Conservation (phyloP, 1,140 invertebrate genomes). For the Bathynomus jamesi region DNA sequence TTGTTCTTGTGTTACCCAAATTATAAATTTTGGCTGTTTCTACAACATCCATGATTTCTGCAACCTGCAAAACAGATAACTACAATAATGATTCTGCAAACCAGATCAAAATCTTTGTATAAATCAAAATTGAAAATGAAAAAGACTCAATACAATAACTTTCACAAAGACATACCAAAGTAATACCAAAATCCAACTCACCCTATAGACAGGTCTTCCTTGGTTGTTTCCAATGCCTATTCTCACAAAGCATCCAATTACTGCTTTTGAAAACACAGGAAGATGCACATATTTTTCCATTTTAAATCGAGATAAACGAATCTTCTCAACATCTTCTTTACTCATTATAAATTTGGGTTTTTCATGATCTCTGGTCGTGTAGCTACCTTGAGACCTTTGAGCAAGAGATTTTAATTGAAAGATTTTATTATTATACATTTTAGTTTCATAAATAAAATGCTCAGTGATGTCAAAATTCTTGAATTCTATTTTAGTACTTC, state of each 20-base stretch:
- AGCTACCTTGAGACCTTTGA: conserved; percentile 30
- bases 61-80: conserved; percentile 42
- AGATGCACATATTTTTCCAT: conserved; percentile 88
- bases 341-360: conserved; percentile 52
- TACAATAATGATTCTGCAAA: too few species aligned
- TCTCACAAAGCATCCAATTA: conserved; percentile 86
- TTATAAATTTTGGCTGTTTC: conserved; percentile 94
- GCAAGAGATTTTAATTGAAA: too few species aligned
- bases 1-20: conserved; percentile 81
- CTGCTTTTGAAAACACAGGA: conserved; percentile 86
- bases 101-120: too few species aligned
- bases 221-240: conserved; percentile 89
- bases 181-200: conserved; percentile 46
- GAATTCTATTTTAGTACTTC: too few species aligned
- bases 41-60: conserved; percentile 87
- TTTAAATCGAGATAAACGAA: conserved; percentile 83
- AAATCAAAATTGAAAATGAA: too few species aligned
- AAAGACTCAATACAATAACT: too few species aligned
- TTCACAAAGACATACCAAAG: too few species aligned
- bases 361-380: conserved; percentile 14
- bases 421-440: too few species aligned
- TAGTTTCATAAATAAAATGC: too few species aligned
- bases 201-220: conserved; percentile 56
- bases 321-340: conserved; percentile 75
- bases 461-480: too few species aligned